Conservation (phyloP, 2,113 vertebrate species). For the Callopanchax toddi region DNA sequence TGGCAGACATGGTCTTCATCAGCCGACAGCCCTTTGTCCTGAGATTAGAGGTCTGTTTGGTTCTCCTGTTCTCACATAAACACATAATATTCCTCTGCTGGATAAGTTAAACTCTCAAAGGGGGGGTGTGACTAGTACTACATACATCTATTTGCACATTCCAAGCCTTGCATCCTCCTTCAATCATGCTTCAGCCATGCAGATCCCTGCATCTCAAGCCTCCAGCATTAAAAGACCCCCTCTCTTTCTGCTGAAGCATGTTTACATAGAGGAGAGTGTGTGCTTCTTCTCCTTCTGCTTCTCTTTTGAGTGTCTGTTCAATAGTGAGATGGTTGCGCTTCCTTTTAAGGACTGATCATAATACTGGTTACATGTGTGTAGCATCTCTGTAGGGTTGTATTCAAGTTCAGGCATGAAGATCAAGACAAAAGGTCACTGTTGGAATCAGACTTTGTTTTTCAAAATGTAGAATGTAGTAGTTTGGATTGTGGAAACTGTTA, state of each 20-base stretch:
- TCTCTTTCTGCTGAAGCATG: slow-evolving; percentile 63
- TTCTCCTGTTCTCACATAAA: slow-evolving; percentile 33
- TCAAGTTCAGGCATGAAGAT: too few relatives aligned
- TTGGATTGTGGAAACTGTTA: slow-evolving; percentile 62
- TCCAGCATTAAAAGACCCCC: slow-evolving; percentile 58
- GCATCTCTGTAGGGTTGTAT: slow-evolving; percentile 55
- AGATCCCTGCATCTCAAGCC: slow-evolving; percentile 29
- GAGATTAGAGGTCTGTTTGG: slow-evolving; percentile 22
- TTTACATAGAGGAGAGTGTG: slow-evolving; percentile 76
- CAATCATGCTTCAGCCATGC: not conserved
- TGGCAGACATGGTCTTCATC: slow-evolving; percentile 40
- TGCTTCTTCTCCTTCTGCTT: slow-evolving; percentile 68
- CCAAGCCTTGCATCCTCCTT: slow-evolving; percentile 16
- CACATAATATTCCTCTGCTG: slow-evolving; percentile 38
- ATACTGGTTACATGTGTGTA: slow-evolving; percentile 63
- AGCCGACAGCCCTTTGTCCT: slow-evolving; percentile 33
- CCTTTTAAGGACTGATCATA: slow-evolving; percentile 79
- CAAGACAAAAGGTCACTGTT: slow-evolving; percentile 35
- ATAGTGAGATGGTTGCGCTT: slow-evolving; percentile 69
- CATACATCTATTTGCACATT: slow-evolving; percentile 34
- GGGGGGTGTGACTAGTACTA: slow-evolving; percentile 33
- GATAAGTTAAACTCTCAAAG: slow-evolving; percentile 12
- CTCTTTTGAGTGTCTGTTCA: slow-evolving; percentile 66
- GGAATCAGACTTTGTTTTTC: slow-evolving; percentile 48
- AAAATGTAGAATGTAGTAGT: slow-evolving; percentile 41